Evolutionary conservation across 2,113 vertebrate species (phyloP), one percentile per base, ranked within the genome.

Genomic region (Thomomys bottae): DNA sequence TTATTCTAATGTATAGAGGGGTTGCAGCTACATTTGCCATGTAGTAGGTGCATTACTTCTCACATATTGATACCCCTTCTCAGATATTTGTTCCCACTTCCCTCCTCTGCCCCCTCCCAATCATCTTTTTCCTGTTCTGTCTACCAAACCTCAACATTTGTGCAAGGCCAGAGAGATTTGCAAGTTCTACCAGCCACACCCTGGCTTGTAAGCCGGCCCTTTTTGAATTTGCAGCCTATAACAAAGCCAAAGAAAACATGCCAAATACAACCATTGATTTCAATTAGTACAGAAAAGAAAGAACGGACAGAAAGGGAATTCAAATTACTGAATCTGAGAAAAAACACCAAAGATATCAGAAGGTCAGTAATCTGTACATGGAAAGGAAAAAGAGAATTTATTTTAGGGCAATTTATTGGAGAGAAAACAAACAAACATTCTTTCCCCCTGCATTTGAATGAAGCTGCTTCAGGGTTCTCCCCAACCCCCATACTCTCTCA

Each of bases 381-480:
- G 63, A 76, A 88, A 91, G 66, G 28, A 87, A 91, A 97, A 91
- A 83, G 87, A 86, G 54, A 63, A 92, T 95, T 86, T 66, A 92
- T 95, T 94, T 95, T 28, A 82, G 68, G 59, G 45, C n/a, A 87
- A 81, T 84, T 87, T 26, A 42, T 21, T 21, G 24, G 23, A 36
- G 80, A 83, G 75, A 93, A 93, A 57, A 18, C 10, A 42, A 23
- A 67, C 17, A 54, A 54, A 54, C 17, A 54, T 54, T 59, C 63
- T n/a, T 63, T 49, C 77, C 38, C 75, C 66, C 12, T 14, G 42
- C 28, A 63, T 90, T 85, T 94, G 88, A 96, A 92, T 95, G 90
- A 84, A 89, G 54, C 28, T 95, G 64, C 61, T 87, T 89, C 30
- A 8, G 88, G 87, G 49, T 54, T 18, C 4, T 54, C 24, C 34